A percentile compares a stretch with the other conserved stretches of the same genome.
Conservation (phyloP, 1,140 invertebrate genomes). For the Cardiocondyla obscurior region DNA sequence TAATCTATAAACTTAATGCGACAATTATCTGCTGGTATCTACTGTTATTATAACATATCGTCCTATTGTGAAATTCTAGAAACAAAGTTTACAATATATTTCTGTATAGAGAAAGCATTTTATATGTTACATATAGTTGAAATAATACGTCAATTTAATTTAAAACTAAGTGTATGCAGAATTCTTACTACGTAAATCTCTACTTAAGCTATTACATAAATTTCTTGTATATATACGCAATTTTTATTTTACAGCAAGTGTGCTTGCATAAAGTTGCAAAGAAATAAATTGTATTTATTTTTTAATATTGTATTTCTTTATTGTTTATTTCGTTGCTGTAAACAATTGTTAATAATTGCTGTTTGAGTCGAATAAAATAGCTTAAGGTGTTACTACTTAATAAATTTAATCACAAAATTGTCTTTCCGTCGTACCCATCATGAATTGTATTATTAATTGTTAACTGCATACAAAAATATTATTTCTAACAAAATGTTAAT, state of each 20-base stretch:
- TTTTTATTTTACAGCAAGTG: background rate
- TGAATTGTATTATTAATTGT: background rate
- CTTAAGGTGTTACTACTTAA: slow-evolving; percentile 6
- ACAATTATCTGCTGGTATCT: background rate
- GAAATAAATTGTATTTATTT: background rate
- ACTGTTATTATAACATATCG: background rate
- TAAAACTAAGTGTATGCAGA: background rate
- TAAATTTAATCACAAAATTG: background rate
- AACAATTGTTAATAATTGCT: slow-evolving; percentile 23
- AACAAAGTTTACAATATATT: slow-evolving; percentile 17
- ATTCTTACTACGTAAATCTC: background rate
- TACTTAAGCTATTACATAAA: background rate
- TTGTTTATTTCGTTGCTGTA: slow-evolving; percentile 29
- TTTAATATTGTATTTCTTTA: slow-evolving; percentile 21
- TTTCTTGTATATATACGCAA: background rate
- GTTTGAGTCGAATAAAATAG: slow-evolving; percentile 33
- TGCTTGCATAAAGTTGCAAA: background rate
- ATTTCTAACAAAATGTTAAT: background rate
- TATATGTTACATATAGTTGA: background rate
- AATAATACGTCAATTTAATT: slow-evolving; percentile 10
- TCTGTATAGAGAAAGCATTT: background rate
- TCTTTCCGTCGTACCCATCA: background rate
- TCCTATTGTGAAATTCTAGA: background rate
- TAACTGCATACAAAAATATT: background rate
- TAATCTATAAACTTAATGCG: background rate